These are phyloP conservation scores for Tachuris rubrigastra DNA, from an alignment of 2,113 vertebrate genomes.

Conservation along the genomic window DNA sequence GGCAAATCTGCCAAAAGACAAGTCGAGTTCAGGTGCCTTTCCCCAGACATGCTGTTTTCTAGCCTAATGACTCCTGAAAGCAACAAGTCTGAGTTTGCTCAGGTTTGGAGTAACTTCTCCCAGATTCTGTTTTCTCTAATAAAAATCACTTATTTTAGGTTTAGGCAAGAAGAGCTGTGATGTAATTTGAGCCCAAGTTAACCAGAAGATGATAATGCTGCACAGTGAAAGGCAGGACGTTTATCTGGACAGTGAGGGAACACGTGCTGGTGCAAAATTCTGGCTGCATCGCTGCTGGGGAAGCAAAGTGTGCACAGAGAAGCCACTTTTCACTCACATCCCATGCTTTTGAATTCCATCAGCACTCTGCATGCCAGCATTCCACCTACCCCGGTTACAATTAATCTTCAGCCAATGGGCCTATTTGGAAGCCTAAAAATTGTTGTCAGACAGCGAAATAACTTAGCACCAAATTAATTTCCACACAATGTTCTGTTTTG, in stretches of 20 bases:
- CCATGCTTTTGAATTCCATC: constrained; percentile 25
- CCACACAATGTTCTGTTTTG: constrained; percentile 64
- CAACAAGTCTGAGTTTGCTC: neutral
- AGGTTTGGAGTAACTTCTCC: neutral
- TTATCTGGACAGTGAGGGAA: neutral
- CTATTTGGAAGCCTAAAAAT: constrained; percentile 59
- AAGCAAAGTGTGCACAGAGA: neutral
- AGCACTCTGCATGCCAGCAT: neutral
- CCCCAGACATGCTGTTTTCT: neutral
- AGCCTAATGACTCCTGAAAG: neutral
- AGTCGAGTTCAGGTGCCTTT: neutral
- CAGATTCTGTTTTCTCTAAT: neutral
- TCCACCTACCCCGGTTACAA: constrained; percentile 16
- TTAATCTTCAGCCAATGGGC: constrained; percentile 39
- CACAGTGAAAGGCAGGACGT: neutral
- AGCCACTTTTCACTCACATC: neutral
- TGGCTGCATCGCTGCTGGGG: neutral
- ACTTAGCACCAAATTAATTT: constrained; percentile 72
- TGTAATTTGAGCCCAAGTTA: neutral
- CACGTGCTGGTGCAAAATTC: neutral
- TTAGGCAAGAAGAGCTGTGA: neutral
- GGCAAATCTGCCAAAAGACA: neutral
- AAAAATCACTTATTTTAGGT: neutral
- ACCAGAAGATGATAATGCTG: neutral
- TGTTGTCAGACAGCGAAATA: constrained; percentile 65